Base-by-base conservation (phyloP, 1,140 invertebrate genomes). In the Drosophila seguyi region DNA sequence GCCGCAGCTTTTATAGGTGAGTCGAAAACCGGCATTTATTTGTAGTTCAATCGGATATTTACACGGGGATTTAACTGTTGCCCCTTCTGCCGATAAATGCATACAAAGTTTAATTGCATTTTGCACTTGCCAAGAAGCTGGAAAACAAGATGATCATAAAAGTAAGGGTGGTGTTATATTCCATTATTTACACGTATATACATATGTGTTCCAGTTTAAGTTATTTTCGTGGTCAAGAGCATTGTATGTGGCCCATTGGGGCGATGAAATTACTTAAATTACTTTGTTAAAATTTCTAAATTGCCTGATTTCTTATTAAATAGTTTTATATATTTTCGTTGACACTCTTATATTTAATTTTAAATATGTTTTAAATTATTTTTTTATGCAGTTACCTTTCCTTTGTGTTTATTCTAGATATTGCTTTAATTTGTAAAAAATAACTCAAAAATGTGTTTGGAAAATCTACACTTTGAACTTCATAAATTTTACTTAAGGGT, bases 41-140 rank as follows among this genome's bases (percentile, higher is more conserved):
- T 80, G 80, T 69, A 71, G 76, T 88, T 84, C 45, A 75, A 77
- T 78, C 55, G 67, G 55, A 77, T 88, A 67, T 88, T 88, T 88
- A 52, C 48, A 3, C 31, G 42, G 18, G 61, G 41, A 74, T 88
- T 74, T 53, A 18, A 29, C 31, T 61, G 59, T 68, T 76, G 65
- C 50, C 48, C 36, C 36, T 52, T 42, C 39, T 81, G 55, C 57
- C 73, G 76, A 84, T 76, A 76, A 72, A 65, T 31, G 53, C 44
- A 55, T 29, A 50, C 42, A 50, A 52, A 36, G 55, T 69, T 60
- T 69, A 78, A 76, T 76, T 75, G 61, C 67, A 58, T 73, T 73
- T 59, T 73, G 66, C 67, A 72, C 36, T 36, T 67, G 66, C 36
- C n/a, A 31, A 36, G 25, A 44, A 61, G 13, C 39, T 61, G 41